These are phyloP conservation scores for Drosophila percnosoma DNA, from an alignment of 2,888 invertebrate genomes.

Conservation along the genomic window DNA sequence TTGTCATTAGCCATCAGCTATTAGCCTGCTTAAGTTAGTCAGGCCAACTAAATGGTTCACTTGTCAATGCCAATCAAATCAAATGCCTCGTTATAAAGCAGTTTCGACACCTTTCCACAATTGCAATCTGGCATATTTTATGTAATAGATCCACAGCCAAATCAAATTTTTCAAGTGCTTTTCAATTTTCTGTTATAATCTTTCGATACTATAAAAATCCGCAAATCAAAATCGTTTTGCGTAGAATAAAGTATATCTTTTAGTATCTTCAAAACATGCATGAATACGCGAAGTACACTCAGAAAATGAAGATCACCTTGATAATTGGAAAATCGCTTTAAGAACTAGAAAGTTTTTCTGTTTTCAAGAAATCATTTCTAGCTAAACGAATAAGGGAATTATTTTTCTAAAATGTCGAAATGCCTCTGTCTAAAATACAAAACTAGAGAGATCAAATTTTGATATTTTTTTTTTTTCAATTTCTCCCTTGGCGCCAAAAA, in stretches of 20 bases:
- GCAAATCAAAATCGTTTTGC: neutral
- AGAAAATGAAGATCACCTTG: neutral
- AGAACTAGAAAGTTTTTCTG: neutral
- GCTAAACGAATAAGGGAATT: neutral
- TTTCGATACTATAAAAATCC: neutral
- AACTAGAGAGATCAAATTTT: neutral
- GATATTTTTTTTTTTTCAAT: neutral
- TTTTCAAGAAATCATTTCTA: neutral
- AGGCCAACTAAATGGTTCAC: neutral
- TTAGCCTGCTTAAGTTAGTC: neutral
- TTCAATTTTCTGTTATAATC: neutral
- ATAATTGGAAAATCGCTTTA: neutral
- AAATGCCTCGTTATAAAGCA: neutral
- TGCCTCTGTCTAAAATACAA: neutral
- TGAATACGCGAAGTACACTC: neutral
- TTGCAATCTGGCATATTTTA: neutral
- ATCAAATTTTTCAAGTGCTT: neutral
- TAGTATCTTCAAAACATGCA: neutral
- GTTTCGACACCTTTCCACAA: neutral
- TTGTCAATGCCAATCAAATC: neutral
- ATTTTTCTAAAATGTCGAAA: neutral
- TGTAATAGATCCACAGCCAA: neutral
- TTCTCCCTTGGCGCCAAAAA: neutral
- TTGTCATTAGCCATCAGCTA: constrained; percentile 2
- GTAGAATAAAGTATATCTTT: neutral